A percentile compares a stretch with the other conserved stretches of the same genome.
phyloP scores from a whole-genome alignment of 2,888 invertebrate species.

The Melieria omissa region DNA sequence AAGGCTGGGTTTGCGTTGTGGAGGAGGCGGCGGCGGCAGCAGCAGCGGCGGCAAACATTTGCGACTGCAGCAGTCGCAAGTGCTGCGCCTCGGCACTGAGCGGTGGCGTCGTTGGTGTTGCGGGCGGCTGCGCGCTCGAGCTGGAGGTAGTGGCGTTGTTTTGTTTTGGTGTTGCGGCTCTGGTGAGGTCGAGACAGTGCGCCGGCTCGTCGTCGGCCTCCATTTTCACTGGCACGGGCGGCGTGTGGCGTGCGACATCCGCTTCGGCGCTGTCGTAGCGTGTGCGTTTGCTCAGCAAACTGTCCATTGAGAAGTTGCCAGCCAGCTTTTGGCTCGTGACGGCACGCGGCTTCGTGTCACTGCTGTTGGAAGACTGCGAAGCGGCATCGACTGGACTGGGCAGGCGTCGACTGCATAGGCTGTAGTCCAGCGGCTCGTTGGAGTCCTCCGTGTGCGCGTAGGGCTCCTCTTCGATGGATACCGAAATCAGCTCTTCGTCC shows the following conservation, averaged over 20 bases:
- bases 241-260: constrained; percentile 38
- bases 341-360: neutral
- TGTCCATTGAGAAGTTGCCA: constrained; percentile 59
- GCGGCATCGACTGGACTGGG: constrained; percentile 27
- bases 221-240: constrained; percentile 41
- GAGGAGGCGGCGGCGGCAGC: constrained; percentile 54
- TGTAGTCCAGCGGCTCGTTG: constrained; percentile 64
- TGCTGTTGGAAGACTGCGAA: constrained; percentile 5
- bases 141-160: constrained; percentile 9
- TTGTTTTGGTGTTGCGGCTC: neutral
- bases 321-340: constrained; percentile 18
- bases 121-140: constrained; percentile 37
- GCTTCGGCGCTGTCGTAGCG: constrained; percentile 45
- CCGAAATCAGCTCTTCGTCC: constrained; percentile 47
- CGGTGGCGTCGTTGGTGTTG: neutral
- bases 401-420: constrained; percentile 57
- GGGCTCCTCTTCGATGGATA: constrained; percentile 44
- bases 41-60: constrained; percentile 62
- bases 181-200: constrained; percentile 39
- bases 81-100: constrained; percentile 53
- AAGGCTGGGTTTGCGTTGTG: constrained; percentile 22
- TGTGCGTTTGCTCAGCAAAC: constrained; percentile 57
- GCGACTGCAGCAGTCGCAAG: constrained; percentile 57
- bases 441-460: constrained; percentile 43
- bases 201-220: constrained; percentile 35